Evolutionary conservation across 1,140 invertebrate species (phyloP), one percentile per base, ranked within the genome.

Genomic region (Scaptomyza hsui): DNA sequence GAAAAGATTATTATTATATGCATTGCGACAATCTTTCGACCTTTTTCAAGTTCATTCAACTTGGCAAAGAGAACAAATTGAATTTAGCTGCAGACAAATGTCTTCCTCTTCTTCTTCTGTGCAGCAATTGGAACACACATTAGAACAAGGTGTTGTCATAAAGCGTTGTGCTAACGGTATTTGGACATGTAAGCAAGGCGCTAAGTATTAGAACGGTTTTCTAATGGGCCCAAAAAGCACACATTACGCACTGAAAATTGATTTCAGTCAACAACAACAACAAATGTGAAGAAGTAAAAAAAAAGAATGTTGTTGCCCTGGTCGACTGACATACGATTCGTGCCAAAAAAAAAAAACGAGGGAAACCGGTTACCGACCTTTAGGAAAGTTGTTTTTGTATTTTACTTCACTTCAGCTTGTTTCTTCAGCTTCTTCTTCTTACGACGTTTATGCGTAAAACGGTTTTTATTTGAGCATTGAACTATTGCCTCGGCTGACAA

Each of bases 321-420:
- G 16, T 61, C 49, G 35, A 45, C 32, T 39, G 55, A 55, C 59
- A 35, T 15, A 21, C 61, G 52, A 78, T 64, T 61, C 29, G 44
- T 78, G 55, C 39, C 49, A 67, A 70, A 56, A 62, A 48, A 12
- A 12, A 32, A 51, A 45, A 45, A 63, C 42, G 13, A 35, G 42
- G 41, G 45, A 77, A 85, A 85, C 81, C 81, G 81, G 81, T 85
- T 86, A 81, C 73, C 76, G 81, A 85, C 81, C 81, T 85, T 83
- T 75, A 88, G 81, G 80, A 85, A 85, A 85, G 80, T 85, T 85
- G 80, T 73, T 69, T 37, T 37, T 10, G 1, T 39, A 10, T 47
- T 48, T 29, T 44, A 16, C 16, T 12, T 47, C 44, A 60, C 39
- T 35, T 51, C 21, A 65, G n/a, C n/a, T n/a, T n/a, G n/a, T n/a